These are phyloP conservation scores for Rhabdomys pumilio DNA, from an alignment of 2,797 vertebrate genomes.

Conservation along the genomic window DNA sequence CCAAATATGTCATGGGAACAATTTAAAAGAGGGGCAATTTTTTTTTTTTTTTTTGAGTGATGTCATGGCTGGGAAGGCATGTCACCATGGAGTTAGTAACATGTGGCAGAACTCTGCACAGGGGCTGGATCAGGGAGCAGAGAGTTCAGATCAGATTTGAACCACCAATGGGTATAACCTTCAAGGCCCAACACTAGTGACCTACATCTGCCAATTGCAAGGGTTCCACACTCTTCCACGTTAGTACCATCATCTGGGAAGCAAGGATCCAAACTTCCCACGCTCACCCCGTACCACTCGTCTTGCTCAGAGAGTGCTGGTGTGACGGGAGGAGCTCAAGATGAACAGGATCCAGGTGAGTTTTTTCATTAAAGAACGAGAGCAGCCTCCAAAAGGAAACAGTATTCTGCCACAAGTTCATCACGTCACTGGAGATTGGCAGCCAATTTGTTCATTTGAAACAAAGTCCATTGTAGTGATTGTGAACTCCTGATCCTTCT, in stretches of 20 bases:
- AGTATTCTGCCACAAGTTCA: neutral
- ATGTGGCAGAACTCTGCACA: neutral
- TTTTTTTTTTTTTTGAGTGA: neutral
- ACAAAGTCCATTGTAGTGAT: neutral
- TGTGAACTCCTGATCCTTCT: neutral
- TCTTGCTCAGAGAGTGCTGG: neutral
- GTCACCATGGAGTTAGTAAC: neutral
- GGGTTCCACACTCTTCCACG: no score
- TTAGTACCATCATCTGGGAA: neutral
- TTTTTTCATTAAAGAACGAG: conserved; percentile 30
- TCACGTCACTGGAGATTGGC: neutral
- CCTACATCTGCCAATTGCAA: neutral
- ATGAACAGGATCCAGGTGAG: conserved; percentile 7
- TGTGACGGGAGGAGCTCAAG: neutral
- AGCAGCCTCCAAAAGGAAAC: conserved; percentile 45
- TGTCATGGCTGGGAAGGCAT: neutral
- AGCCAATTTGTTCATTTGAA: neutral
- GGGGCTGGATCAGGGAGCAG: neutral
- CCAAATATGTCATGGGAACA: neutral
- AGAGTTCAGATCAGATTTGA: neutral
- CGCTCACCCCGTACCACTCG: neutral
- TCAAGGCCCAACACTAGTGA: neutral
- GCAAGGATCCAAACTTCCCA: neutral
- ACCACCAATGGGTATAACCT: neutral
- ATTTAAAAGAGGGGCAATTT: neutral